Evolutionary conservation across 2,797 vertebrate species (phyloP), one percentile per base, ranked within the genome.

Genomic region (Amniataba percoides): DNA sequence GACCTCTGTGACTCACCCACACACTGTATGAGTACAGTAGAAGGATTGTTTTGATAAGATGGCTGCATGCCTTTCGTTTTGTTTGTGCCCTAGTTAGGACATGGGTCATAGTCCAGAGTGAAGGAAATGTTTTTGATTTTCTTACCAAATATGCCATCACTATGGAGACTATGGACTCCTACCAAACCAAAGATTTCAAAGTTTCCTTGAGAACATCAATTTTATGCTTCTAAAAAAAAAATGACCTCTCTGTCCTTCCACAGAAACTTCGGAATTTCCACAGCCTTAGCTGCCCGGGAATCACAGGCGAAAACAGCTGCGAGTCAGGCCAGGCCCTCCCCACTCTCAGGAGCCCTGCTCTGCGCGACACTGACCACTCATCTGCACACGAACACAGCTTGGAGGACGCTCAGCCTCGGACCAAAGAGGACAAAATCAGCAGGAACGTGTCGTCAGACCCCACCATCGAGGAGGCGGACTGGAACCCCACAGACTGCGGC

Each of bases 181-280:
- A 55, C 39, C 18, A 74, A 36, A 65, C 36, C n/a, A 56, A 56
- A 43, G 23, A n/a, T 40, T 42, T 60, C 14, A 53, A 58, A 18
- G 63, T 58, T 74, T 59, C 57, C 43, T 71, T 62, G 13, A 75
- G n/a, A 58, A 48, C 46, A 69, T 31, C 1, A 48, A 56, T 67
- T 48, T 25, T 55, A 52, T 55, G 40, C 12, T 40, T 65, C 46
- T 71, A 67, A 80, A 46, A 49, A 46, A 49, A 21, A 13, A 16
- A 23, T 9, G 0, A 9, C 14, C 13, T 73, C 39, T 77, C 42
- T 56, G 43, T 84, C 43, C 69, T 42, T 84, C 48, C 39, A 68
- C 93, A 96, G 95, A 96, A 95, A 91, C 93, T 94, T 66, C 88
- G 86, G 48, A 95, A 90, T 88, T 95, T 96, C 90, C 94, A 96